Percentiles rank a stretch among this genome's conserved stretches.
phyloP scores from a whole-genome alignment of 2,113 vertebrate genomes.

The Phylloscopus trochiloides region DNA sequence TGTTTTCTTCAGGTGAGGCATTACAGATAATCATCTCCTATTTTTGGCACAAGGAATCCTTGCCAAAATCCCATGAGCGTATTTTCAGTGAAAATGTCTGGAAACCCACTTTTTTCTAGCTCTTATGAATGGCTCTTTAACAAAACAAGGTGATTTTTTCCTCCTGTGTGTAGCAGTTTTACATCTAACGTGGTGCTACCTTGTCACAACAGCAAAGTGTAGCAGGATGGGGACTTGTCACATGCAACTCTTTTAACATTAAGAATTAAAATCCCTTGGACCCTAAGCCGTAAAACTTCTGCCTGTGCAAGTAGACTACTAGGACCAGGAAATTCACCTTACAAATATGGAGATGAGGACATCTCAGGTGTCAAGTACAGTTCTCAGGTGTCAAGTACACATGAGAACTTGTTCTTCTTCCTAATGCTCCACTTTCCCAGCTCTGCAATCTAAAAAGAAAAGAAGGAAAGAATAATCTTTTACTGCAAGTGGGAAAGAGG shows the following conservation, averaged over 20 bases:
- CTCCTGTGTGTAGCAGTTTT: conserved; percentile 3
- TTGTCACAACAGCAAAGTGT: neutral
- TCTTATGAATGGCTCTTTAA: neutral
- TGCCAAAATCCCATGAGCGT: neutral
- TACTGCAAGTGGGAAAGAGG: neutral
- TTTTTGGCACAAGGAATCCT: neutral
- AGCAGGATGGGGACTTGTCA: neutral
- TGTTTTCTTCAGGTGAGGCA: neutral
- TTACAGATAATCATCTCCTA: neutral
- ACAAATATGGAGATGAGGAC: neutral
- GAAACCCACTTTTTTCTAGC: neutral
- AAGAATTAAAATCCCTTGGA: conserved; percentile 28
- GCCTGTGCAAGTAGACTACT: neutral
- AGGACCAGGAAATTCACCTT: neutral
- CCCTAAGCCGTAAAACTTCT: conserved; percentile 2
- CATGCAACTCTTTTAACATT: neutral
- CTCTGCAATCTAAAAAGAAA: neutral
- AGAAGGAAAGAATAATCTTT: neutral
- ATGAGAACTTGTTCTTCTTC: neutral
- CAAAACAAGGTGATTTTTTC: neutral
- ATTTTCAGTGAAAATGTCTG: neutral
- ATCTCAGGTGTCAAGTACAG: neutral
- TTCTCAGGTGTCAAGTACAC: neutral
- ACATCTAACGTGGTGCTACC: neutral
- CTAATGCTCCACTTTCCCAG: neutral